Percentiles rank a stretch among this genome's conserved stretches.
Conservation (phyloP, 2,888 invertebrate genomes). For the Mycalesis mineus region DNA sequence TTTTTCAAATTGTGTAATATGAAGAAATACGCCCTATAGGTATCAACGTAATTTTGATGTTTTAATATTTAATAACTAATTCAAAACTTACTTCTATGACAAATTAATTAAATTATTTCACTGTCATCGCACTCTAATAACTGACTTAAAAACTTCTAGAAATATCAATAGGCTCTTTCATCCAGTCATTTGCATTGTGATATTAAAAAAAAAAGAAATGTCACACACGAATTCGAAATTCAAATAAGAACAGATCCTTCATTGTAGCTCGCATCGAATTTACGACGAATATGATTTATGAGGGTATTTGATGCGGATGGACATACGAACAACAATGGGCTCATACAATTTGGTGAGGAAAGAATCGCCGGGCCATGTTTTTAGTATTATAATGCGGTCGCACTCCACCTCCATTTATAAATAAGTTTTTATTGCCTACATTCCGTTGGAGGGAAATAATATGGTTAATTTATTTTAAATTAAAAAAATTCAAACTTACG, state of each 20-base stretch:
- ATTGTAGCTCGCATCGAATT: constrained; percentile 73
- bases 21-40: too few species aligned
- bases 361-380: constrained; percentile 54
- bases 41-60: too few species aligned
- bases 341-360: constrained; percentile 55
- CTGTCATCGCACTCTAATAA: too few species aligned
- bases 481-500: not conserved
- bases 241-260: constrained; percentile 70
- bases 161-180: constrained; percentile 16
- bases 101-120: too few species aligned
- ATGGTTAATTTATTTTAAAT: constrained; percentile 7
- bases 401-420: constrained; percentile 47
- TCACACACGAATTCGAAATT: constrained; percentile 49
- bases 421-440: constrained; percentile 53
- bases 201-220: constrained; percentile 36
- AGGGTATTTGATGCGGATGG: constrained; percentile 71
- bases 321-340: constrained; percentile 69
- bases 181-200: constrained; percentile 20
- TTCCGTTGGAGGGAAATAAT: constrained; percentile 51
- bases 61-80: too few species aligned
- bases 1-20: too few species aligned
- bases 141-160: constrained; percentile 3
- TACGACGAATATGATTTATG: constrained; percentile 76
- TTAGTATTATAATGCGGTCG: constrained; percentile 72
- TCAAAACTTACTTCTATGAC: too few species aligned